Conservation (phyloP, 2,888 invertebrate genomes). For the Harpagoxenus sublaevis region DNA sequence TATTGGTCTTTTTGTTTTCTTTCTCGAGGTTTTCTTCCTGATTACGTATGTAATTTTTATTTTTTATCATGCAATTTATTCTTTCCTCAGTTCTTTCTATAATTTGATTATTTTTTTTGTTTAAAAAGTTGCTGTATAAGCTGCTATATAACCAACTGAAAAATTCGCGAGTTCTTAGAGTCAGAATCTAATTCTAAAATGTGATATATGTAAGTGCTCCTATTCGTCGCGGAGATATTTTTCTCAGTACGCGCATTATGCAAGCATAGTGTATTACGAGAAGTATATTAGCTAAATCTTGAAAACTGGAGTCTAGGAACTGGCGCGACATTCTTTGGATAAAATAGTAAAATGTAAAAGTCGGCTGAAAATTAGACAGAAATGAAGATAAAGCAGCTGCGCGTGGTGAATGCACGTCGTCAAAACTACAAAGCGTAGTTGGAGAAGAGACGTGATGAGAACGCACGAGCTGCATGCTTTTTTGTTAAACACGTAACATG, state of each 20-base stretch:
- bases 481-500: conserved; percentile 52
- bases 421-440: conserved; percentile 60
- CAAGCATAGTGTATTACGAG: conserved; percentile 37
- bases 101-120: background rate
- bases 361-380: conserved; percentile 58
- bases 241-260: conserved; percentile 13
- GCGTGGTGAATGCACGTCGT: conserved; percentile 59
- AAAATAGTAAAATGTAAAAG: conserved; percentile 57
- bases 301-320: conserved; percentile 46
- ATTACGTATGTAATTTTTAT: background rate
- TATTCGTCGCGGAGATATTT: conserved; percentile 17
- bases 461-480: conserved; percentile 58
- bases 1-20: background rate
- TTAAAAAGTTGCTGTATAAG: background rate
- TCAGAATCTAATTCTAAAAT: conserved; percentile 14
- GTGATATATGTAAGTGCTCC: background rate
- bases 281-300: conserved; percentile 54
- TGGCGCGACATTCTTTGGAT: conserved; percentile 40
- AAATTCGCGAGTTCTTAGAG: background rate
- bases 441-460: conserved; percentile 62
- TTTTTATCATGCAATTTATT: background rate
- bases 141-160: background rate
- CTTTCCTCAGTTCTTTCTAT: background rate
- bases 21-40: background rate
- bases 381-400: conserved; percentile 59